These are phyloP conservation scores for Macrostomum cliftonense DNA, from an alignment of 2,888 invertebrate genomes.

Conservation along the genomic window DNA sequence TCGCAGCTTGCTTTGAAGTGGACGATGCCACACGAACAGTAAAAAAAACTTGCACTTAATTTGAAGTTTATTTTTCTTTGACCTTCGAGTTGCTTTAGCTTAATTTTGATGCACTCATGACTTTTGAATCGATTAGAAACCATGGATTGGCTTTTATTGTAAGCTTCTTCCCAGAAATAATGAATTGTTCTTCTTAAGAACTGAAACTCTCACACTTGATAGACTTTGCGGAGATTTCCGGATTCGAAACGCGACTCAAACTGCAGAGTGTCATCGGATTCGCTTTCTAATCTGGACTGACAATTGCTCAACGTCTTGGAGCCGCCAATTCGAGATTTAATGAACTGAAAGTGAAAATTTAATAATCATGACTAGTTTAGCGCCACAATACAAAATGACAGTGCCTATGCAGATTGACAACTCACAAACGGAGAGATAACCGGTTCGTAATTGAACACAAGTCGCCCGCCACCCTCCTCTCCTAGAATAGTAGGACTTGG, in stretches of 20 bases:
- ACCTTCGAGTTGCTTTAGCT: too few species aligned
- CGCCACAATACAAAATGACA: too few species aligned
- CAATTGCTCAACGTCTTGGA: constrained; percentile 16
- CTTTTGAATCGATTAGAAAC: too few species aligned
- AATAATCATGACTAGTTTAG: neutral
- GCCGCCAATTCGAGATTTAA: constrained; percentile 32
- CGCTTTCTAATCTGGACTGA: constrained; percentile 15
- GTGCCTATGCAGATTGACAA: neutral
- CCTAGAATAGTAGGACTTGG: constrained; percentile 26
- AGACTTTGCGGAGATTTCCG: constrained; percentile 9
- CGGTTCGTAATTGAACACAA: constrained; percentile 31
- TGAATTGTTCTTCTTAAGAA: too few species aligned
- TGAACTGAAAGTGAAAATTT: constrained; percentile 21
- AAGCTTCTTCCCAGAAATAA: too few species aligned
- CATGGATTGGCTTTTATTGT: too few species aligned
- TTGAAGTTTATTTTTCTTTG: too few species aligned
- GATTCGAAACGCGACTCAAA: constrained; percentile 11
- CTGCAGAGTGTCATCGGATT: constrained; percentile 17
- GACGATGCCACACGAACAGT: too few species aligned
- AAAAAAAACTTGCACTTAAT: too few species aligned
- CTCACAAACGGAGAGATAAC: constrained; percentile 31
- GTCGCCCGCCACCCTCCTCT: constrained; percentile 25
- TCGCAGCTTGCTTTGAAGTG: too few species aligned
- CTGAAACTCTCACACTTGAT: constrained; percentile 12
- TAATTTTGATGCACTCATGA: too few species aligned